Percentiles rank a stretch among this genome's conserved stretches.
phyloP scores from a whole-genome alignment of 2,113 vertebrate genomes.

The Boulengeromyrus knoepffleri region DNA sequence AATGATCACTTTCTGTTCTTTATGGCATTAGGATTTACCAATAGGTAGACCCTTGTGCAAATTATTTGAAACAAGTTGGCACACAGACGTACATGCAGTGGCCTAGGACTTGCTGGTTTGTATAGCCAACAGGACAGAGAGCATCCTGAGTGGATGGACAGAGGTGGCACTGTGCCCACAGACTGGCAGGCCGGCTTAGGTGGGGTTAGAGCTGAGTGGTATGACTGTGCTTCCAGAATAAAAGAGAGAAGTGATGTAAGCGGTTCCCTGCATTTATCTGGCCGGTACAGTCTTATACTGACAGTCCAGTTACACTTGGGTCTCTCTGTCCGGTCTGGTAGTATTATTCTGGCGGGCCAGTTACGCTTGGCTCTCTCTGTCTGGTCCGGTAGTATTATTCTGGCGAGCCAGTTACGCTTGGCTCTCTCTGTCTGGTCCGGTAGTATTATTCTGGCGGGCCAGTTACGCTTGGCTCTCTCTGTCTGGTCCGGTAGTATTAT shows the following conservation, averaged over 20 bases:
- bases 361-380: too few species aligned
- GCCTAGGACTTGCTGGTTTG: too few species aligned
- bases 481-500: constrained; percentile 26
- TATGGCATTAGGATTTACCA: neutral
- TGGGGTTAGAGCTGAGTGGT: too few species aligned
- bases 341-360: too few species aligned
- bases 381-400: constrained; percentile 34
- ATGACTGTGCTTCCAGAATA: constrained; percentile 37
- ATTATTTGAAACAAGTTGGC: too few species aligned
- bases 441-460: constrained; percentile 26
- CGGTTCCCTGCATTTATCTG: constrained; percentile 53
- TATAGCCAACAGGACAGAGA: too few species aligned
- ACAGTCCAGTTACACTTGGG: neutral
- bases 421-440: too few species aligned
- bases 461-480: neutral
- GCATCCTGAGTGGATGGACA: too few species aligned
- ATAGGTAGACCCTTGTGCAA: neutral
- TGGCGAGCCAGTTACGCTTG: neutral
- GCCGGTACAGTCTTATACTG: constrained; percentile 42
- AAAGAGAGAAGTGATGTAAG: constrained; percentile 61
- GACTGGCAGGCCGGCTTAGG: too few species aligned
- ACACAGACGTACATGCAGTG: too few species aligned
- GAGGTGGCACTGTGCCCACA: too few species aligned
- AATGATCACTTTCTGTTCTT: neutral
- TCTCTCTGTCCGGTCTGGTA: too few species aligned